Conservation (phyloP, 2,113 vertebrate genomes). For the Ptilorrhoa leucosticta region DNA sequence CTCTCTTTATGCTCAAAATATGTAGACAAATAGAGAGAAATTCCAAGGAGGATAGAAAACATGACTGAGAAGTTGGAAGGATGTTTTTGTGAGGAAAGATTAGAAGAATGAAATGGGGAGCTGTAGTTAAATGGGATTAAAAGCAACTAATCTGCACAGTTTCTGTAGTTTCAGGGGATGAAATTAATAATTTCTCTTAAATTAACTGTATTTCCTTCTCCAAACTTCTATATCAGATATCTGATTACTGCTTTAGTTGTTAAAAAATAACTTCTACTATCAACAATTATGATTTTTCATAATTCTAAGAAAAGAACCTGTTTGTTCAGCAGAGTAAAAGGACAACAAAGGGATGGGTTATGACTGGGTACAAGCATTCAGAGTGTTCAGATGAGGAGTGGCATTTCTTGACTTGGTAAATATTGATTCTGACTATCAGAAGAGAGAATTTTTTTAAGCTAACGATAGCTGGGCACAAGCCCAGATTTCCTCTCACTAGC, state of each 20-base stretch:
- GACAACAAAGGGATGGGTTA: constrained; percentile 25
- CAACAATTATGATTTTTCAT: neutral
- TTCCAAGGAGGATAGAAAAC: constrained; percentile 55
- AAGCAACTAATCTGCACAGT: neutral
- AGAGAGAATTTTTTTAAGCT: constrained; percentile 24
- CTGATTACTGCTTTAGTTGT: neutral
- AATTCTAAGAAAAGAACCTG: neutral
- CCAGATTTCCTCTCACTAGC: neutral
- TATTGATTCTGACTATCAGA: constrained; percentile 30
- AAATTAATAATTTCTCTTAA: neutral
- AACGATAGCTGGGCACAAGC: neutral
- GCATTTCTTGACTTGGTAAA: constrained; percentile 36
- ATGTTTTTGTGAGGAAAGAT: constrained; percentile 48
- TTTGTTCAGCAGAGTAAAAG: neutral
- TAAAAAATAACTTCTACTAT: neutral
- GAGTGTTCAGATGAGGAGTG: neutral
- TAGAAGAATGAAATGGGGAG: constrained; percentile 21
- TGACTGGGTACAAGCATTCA: neutral
- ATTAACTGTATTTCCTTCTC: neutral
- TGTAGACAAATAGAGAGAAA: constrained; percentile 45
- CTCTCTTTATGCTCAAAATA: constrained; percentile 51
- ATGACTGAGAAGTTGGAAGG: constrained; percentile 44
- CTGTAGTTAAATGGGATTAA: constrained; percentile 46
- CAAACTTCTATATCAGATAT: neutral
- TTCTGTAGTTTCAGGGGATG: neutral